Percentiles rank a stretch among this genome's conserved stretches.
Conservation (phyloP, 2,113 vertebrate genomes). For the Oryzias javanicus region DNA sequence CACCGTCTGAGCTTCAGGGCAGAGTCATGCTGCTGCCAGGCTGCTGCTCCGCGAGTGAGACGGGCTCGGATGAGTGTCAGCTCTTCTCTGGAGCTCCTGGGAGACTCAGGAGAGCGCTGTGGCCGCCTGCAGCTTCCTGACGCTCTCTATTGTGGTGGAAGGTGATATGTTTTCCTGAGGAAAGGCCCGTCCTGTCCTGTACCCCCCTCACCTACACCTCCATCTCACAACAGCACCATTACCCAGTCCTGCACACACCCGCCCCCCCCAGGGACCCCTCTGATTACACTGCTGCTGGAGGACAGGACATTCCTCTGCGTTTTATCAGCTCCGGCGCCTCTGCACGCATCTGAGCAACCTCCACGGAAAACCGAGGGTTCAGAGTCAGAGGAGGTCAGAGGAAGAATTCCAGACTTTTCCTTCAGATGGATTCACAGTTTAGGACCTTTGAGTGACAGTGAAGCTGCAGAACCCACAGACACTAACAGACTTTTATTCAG, state of each 20-base stretch:
- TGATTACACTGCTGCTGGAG: slow-evolving; percentile 43
- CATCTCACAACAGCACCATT: slow-evolving; percentile 30
- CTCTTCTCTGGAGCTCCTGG: slow-evolving; percentile 61
- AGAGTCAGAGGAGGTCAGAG: no score
- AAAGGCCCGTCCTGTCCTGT: slow-evolving; percentile 70
- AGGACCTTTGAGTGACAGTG: no score
- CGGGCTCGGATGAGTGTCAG: slow-evolving; percentile 49
- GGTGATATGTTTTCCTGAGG: slow-evolving; percentile 82
- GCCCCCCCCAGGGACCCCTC: slow-evolving; percentile 38
- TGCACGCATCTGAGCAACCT: no score
- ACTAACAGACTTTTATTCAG: no score
- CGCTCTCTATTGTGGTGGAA: slow-evolving; percentile 72
- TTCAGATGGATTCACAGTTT: no score
- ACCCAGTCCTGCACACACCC: slow-evolving; percentile 1
- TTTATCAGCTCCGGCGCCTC: background rate
- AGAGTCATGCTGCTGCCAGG: slow-evolving; percentile 70
- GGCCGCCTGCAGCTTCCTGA: slow-evolving; percentile 70
- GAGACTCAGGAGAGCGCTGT: slow-evolving; percentile 72
- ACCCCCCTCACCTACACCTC: slow-evolving; percentile 43
- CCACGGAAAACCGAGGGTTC: no score
- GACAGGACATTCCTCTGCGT: slow-evolving; percentile 18
- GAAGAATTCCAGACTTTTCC: no score
- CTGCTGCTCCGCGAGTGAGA: slow-evolving; percentile 32
- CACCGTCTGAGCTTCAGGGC: slow-evolving; percentile 58
- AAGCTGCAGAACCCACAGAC: no score